Percentiles rank a stretch among this genome's conserved stretches.
phyloP scores from a whole-genome alignment of 2,888 invertebrate genomes.

The Uropetala carovei region DNA sequence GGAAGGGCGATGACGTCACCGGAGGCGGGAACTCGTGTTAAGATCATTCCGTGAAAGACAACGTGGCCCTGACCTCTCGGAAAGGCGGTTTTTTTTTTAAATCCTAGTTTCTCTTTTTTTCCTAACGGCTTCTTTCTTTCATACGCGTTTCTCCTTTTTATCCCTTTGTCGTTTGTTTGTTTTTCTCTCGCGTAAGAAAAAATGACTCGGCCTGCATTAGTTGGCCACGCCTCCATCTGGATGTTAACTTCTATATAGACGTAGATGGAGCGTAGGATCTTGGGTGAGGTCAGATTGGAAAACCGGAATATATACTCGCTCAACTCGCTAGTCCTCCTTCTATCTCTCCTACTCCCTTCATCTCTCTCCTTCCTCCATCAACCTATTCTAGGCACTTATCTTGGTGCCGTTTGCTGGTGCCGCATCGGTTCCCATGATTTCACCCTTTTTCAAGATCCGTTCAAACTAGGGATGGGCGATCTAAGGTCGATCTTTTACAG shows the following conservation, averaged over 20 bases:
- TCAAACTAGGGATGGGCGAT: neutral
- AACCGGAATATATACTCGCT: constrained; percentile 7
- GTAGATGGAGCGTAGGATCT: neutral
- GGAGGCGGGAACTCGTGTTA: neutral
- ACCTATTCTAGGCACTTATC: neutral
- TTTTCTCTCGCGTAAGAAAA: no score
- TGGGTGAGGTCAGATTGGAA: constrained; percentile 19
- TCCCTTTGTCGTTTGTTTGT: no score
- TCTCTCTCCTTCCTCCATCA: neutral
- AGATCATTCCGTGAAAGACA: neutral
- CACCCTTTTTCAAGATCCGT: neutral
- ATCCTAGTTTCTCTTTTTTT: constrained; percentile 17
- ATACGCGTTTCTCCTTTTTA: neutral
- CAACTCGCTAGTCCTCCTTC: neutral
- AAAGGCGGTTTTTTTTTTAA: neutral
- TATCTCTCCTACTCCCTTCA: neutral
- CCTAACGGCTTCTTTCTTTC: neutral
- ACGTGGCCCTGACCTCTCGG: constrained; percentile 4
- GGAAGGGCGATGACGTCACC: neutral
- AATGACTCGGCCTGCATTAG: neutral
- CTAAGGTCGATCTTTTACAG: no score
- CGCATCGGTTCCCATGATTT: neutral
- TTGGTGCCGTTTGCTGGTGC: neutral
- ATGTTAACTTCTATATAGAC: neutral
- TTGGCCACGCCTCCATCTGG: neutral